Evolutionary conservation across 2,797 vertebrate genomes (phyloP).

Genomic region (Poeciliopsis turneri): DNA sequence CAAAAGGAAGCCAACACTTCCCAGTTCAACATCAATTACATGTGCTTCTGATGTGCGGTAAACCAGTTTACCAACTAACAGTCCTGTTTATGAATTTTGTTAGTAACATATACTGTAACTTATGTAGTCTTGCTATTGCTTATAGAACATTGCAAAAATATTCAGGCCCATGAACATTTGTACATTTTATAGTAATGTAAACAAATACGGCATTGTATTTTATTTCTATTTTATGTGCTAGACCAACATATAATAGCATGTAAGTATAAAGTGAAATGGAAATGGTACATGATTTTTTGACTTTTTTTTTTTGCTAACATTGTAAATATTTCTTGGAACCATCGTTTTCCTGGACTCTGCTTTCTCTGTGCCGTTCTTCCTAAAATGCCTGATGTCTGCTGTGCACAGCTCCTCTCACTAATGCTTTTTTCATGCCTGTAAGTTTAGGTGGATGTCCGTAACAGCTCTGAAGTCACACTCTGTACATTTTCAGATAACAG

Average conservation of each 20-base stretch:
- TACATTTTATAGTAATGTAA: not conserved
- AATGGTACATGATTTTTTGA: not conserved
- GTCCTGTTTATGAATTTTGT: constrained; percentile 21
- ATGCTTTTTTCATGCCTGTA: not conserved
- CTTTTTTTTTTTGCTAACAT: not conserved
- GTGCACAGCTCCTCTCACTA: not conserved
- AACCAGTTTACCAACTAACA: constrained; percentile 18
- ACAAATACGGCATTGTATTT: not conserved
- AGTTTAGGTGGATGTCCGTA: not conserved
- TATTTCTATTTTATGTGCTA: not conserved
- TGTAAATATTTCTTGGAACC: not conserved
- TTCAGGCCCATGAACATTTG: not conserved
- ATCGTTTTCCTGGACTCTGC: not conserved
- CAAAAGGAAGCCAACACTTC: constrained; percentile 42
- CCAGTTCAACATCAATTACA: constrained; percentile 31
- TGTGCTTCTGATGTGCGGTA: constrained; percentile 29
- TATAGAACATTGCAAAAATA: not conserved
- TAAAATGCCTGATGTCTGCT: not conserved
- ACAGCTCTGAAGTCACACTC: not conserved
- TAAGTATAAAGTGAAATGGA: not conserved
- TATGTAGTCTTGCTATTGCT: not conserved
- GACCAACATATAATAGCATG: not conserved
- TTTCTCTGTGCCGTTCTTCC: not conserved
- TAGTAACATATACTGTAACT: constrained; percentile 6
- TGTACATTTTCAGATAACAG: not conserved